phyloP scores from a whole-genome alignment of 2,888 invertebrate genomes.

The Drosophila atripex region DNA sequence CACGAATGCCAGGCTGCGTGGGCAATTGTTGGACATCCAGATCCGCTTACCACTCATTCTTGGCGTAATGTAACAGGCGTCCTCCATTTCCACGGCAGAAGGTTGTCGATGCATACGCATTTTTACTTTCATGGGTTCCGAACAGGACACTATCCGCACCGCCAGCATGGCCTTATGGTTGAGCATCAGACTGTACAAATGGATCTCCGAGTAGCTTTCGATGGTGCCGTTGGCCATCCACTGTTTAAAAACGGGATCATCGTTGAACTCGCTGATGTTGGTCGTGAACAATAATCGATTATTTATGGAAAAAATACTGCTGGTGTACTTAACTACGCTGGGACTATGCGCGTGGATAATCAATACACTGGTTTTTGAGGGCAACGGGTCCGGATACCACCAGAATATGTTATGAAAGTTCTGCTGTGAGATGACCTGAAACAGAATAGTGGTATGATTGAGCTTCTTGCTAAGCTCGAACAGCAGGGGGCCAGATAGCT shows the following conservation, averaged over 20 bases:
- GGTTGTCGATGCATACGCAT: constrained; percentile 26
- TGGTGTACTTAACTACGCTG: background rate
- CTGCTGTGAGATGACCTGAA: constrained; percentile 42
- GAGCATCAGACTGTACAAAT: constrained; percentile 25
- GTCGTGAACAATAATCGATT: constrained; percentile 26
- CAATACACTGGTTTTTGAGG: constrained; percentile 22
- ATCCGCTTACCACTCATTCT: constrained; percentile 22
- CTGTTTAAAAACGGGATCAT: background rate
- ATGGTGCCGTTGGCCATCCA: constrained; percentile 28
- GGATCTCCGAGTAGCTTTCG: background rate
- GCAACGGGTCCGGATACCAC: constrained; percentile 45
- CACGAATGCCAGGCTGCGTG: constrained; percentile 17
- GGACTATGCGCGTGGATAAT: constrained; percentile 27
- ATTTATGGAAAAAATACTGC: background rate
- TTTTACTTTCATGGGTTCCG: constrained; percentile 17
- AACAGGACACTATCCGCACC: constrained; percentile 25
- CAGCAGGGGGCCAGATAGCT: constrained; percentile 10
- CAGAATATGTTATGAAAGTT: constrained; percentile 30
- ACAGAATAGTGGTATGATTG: constrained; percentile 7
- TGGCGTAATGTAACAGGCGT: constrained; percentile 5
- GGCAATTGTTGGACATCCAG: constrained; percentile 34
- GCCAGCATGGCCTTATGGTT: constrained; percentile 13
- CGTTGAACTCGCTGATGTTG: constrained; percentile 8
- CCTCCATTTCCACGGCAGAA: background rate
- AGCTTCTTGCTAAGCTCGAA: background rate